Conservation (phyloP, 37 sponge, comb jelly and placozoan genomes). For the Crambe crambe region DNA sequence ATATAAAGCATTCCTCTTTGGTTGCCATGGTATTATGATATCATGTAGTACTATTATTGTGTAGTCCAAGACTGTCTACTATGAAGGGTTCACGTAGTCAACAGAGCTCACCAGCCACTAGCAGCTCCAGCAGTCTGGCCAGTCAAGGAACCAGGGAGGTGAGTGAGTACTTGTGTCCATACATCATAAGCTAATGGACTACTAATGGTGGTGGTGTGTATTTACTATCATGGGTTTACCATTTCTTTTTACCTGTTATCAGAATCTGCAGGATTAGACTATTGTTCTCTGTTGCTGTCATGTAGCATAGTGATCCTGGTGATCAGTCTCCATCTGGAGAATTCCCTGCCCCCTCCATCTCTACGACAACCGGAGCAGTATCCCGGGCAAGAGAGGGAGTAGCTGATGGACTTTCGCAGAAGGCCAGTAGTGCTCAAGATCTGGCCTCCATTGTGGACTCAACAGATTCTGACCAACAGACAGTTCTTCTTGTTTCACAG, state of each 20-base stretch:
- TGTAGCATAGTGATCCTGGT: not conserved
- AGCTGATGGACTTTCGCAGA: not conserved
- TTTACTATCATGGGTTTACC: too few relatives aligned
- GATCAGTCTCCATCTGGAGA: conserved; percentile 1
- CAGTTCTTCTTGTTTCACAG: not conserved
- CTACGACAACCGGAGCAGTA: not conserved
- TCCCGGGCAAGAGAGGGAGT: not conserved
- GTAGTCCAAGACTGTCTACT: too few relatives aligned
- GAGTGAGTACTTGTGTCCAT: too few relatives aligned
- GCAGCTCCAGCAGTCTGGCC: conserved; percentile 19
- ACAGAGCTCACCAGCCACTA: conserved; percentile 27
- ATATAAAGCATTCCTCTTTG: too few relatives aligned
- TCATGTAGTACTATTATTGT: too few relatives aligned
- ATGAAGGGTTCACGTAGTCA: conserved; percentile 7
- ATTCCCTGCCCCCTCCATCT: not conserved
- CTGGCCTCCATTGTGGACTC: not conserved
- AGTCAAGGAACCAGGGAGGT: conserved; percentile 13
- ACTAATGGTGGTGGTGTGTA: too few relatives aligned
- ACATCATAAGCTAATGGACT: too few relatives aligned
- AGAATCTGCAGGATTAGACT: too few relatives aligned
- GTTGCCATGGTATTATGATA: too few relatives aligned
- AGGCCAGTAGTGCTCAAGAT: conserved; percentile 5
- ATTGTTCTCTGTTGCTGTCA: not conserved
- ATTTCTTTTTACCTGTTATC: too few relatives aligned
- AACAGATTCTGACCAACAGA: not conserved